Conservation (phyloP, 2,113 vertebrate genomes). For the Ursus arctos region DNA sequence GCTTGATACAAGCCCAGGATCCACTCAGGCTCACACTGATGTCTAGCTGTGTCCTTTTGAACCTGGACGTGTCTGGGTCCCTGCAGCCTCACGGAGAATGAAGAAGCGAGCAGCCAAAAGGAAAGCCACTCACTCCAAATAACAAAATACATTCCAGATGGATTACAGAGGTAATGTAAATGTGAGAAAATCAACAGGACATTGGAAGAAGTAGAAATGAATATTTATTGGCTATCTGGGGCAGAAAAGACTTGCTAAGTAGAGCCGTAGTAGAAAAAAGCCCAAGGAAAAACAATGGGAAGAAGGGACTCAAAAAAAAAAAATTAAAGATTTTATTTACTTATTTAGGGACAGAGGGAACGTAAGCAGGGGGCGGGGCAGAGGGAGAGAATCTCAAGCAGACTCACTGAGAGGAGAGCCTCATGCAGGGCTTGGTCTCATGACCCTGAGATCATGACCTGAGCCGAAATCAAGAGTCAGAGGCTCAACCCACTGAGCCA, state of each 20-base stretch:
- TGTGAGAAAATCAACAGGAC: background rate
- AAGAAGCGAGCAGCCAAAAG: background rate
- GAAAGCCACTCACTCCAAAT: background rate
- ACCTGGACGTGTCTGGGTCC: too few relatives aligned
- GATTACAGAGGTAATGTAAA: background rate
- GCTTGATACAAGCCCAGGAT: background rate
- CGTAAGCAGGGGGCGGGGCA: background rate
- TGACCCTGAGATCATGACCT: too few relatives aligned
- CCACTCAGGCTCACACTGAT: background rate
- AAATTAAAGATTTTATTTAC: background rate
- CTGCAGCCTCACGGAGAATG: rapidly evolving
- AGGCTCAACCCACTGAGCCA: background rate
- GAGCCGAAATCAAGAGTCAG: background rate
- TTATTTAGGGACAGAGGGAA: background rate
- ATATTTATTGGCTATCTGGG: background rate
- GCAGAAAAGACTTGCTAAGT: background rate
- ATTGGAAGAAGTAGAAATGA: background rate
- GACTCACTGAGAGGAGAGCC: background rate
- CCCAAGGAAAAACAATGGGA: background rate
- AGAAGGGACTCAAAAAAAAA: too few relatives aligned
- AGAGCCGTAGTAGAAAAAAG: background rate
- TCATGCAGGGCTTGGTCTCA: background rate
- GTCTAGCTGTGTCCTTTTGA: background rate
- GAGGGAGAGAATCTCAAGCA: background rate
- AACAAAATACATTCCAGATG: background rate